Evolutionary conservation across 2,113 vertebrate species (phyloP).

Genomic region (Cinclus mexicanus): DNA sequence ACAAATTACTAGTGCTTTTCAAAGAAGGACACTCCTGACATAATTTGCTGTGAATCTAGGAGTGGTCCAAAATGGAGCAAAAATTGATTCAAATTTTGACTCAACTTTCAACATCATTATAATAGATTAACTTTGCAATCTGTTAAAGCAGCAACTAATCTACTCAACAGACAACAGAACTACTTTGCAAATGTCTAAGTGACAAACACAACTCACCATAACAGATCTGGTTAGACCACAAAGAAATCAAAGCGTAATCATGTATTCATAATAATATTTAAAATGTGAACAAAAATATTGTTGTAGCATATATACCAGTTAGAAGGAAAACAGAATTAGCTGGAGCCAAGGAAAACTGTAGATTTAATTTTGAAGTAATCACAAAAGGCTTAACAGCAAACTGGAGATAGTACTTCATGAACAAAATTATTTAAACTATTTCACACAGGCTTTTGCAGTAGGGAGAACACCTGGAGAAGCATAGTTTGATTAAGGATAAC

Average conservation of each 20-base stretch:
- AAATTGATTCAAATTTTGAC: neutral
- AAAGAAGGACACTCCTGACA: neutral
- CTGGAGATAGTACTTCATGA: neutral
- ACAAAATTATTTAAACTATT: neutral
- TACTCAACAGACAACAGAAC: neutral
- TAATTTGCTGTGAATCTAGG: neutral
- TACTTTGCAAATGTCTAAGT: neutral
- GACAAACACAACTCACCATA: neutral
- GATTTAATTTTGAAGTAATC: slow-evolving; percentile 9
- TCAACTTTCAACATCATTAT: neutral
- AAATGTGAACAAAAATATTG: neutral
- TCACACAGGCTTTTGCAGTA: neutral
- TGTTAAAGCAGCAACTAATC: neutral
- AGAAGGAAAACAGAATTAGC: neutral
- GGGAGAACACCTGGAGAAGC: slow-evolving; percentile 20
- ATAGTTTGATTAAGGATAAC: slow-evolving; percentile 47
- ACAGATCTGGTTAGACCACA: neutral
- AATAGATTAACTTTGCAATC: neutral
- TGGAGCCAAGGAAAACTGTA: neutral
- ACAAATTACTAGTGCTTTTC: neutral
- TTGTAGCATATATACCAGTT: neutral
- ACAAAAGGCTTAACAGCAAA: slow-evolving; percentile 3
- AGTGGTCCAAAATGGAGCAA: neutral
- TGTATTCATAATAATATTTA: neutral
- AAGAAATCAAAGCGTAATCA: neutral